Evolutionary conservation across 2,113 vertebrate species (phyloP).

Genomic region (Phoxinus phoxinus): DNA sequence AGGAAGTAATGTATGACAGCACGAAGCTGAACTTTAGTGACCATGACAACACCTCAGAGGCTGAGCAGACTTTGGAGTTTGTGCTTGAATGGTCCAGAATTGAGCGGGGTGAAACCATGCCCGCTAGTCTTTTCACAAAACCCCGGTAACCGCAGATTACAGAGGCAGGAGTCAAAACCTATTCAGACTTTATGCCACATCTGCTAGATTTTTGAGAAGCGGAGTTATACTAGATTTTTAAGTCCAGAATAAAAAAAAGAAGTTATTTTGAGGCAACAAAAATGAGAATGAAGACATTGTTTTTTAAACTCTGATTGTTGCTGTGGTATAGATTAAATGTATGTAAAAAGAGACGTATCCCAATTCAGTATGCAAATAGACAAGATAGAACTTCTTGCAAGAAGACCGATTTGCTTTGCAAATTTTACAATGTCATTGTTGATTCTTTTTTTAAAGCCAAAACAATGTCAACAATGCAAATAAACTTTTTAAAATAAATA

Average conservation of each 20-base stretch:
- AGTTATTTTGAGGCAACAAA: background rate
- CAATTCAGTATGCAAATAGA: too few species aligned
- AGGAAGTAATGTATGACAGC: conserved; percentile 30
- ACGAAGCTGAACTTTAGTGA: conserved; percentile 45
- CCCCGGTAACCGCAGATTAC: background rate
- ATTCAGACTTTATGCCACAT: conserved; percentile 8
- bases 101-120: conserved; percentile 41
- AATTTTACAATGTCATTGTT: background rate
- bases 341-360: background rate
- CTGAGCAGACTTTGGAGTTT: conserved; percentile 39
- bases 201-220: background rate
- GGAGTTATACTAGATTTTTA: background rate
- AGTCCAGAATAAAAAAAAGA: background rate
- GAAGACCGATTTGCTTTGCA: background rate
- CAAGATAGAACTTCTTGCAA: background rate
- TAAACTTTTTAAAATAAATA: background rate
- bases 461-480: background rate
- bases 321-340: background rate
- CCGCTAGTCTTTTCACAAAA: conserved; percentile 24
- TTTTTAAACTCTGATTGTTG: background rate
- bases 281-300: background rate
- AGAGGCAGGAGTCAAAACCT: conserved; percentile 7
- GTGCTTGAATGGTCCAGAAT: conserved; percentile 53
- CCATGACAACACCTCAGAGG: conserved; percentile 58
- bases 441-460: background rate